Base-by-base conservation (phyloP, 2,888 invertebrate species). In the Cryptocephalus primarius region DNA sequence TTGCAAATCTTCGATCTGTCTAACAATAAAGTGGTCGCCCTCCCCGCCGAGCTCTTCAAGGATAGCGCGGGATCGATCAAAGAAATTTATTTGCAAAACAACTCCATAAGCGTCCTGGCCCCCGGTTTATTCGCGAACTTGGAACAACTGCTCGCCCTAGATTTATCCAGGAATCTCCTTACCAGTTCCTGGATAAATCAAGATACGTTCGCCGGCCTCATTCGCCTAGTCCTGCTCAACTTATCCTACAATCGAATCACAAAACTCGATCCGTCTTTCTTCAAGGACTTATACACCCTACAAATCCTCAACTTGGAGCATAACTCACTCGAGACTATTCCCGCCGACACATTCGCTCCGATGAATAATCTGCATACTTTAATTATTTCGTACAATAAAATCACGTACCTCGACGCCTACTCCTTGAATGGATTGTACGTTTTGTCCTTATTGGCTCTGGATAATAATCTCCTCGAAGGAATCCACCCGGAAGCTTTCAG, bases 301-400 rank as follows among this genome's bases (percentile, higher is more conserved):
- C 88, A 90, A 71, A 84, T 87, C 56, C 74, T 93, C 42, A 89
- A 91, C 65, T 75, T 93, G 55, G 86, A 89, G 57, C 82, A 88
- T 67, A 93, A 93, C 66, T 78, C 81, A 62, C 72, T 93, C 46
- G 87, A 88, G 65, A 84, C 79, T 48, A 85, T 93, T 51, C 85
- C 86, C 8, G 86, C 89, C 8, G 88, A 90, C 61, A 88, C 91
- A 1, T 93, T 93, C 68, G 79, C 89, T 36, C 87, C 90, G 4
- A 86, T 92, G 85, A 91, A 88, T 66, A 93, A 93, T 72, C 75
- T 93, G 51, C 92, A 93, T 70, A 91, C 91, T 10, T 74, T 93
- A 56, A 80, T 90, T 49, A 75, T 93, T 55, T 88, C 89, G 3
- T 85, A 85, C 68, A 93, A 93, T 72, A 84, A 83, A 67, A 80